Base-by-base conservation (phyloP, 2,888 invertebrate species). In the Chloroclysta siterata region DNA sequence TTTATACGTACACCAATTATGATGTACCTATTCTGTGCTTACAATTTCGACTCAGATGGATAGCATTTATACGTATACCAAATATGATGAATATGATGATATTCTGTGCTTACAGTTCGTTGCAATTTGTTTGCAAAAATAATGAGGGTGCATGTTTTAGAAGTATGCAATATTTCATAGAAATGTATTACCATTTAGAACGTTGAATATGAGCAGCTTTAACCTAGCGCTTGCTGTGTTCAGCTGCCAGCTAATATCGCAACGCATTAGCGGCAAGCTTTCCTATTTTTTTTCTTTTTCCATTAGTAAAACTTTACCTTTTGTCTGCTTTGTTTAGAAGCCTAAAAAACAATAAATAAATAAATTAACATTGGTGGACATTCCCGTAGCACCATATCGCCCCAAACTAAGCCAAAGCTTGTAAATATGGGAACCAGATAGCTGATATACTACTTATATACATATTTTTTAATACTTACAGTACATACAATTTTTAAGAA, bases 181-280 rank as follows among this genome's bases (percentile, higher is more conserved):
- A 50, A 50, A 33, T 29, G 7, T 29, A 50, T 50, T 29, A 48
- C 11, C 46, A 11, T 46, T 46, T 10, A 14, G 14, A n/a, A 10
- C 14, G 10, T 29, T 50, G 29, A 14, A 50, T 50, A 14, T 50
- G 50, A 46, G 46, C 10, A 17, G 42, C 15, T 7, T 44, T 10
- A 17, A 17, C 17, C 10, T 17, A 44, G 29, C 29, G n/a, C 6
- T 33, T 33, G 33, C 33, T 39, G 11, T 1, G 36, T 39, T 39
- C 10, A 39, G 7, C 47, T 13, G 42, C 39, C 22, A 46, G 52
- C 15, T 53, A 53, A 59, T 47, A 46, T 46, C 36, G 4, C 44
- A 53, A 28, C n/a, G 46, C 59, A 51, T 53, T 60, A 60, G 53
- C 17, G 8, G 13, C 47, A 47, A 41, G 39, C 29, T 42, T 17